phyloP scores from a whole-genome alignment of 1,140 invertebrate species.

The Nixonia krombeini region DNA sequence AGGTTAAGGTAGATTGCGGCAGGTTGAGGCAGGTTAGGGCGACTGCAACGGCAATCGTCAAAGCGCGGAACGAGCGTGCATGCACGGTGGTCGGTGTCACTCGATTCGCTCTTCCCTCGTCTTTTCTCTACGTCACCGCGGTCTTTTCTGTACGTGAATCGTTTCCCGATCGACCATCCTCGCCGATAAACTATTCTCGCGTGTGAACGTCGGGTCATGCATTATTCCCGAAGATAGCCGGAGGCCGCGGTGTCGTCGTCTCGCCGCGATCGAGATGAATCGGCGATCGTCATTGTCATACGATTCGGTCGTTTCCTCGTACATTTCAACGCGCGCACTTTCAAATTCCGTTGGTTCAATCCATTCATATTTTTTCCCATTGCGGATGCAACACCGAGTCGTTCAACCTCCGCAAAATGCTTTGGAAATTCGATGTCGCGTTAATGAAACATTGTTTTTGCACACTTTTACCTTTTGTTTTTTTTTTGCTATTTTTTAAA shows the following conservation, averaged over 20 bases:
- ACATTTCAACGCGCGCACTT: conserved; percentile 17
- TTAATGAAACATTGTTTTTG: too few species aligned
- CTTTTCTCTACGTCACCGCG: conserved; percentile 20
- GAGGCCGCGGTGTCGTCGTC: conserved; percentile 36
- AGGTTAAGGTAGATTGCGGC: conserved; percentile 23
- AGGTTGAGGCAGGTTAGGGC: conserved; percentile 27
- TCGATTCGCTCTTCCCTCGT: conserved; percentile 16
- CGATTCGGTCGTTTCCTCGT: conserved; percentile 28
- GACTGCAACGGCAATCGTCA: conserved; percentile 10
- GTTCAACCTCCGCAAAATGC: too few species aligned
- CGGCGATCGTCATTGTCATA: conserved; percentile 17
- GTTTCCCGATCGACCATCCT: conserved; percentile 51
- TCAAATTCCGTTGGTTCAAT: conserved; percentile 36
- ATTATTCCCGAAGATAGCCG: conserved; percentile 56
- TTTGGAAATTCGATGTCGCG: too few species aligned
- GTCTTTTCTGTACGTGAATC: conserved; percentile 55
- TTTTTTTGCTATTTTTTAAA: too few species aligned
- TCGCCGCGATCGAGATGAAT: conserved; percentile 37
- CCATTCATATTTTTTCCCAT: conserved; percentile 11
- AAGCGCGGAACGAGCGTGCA: conserved; percentile 16
- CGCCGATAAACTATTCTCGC: conserved; percentile 57
- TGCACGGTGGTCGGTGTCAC: conserved; percentile 42
- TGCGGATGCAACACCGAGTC: too few species aligned
- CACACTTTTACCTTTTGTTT: too few species aligned
- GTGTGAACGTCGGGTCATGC: conserved; percentile 59